These are phyloP conservation scores for Chloroceryle inda DNA, from an alignment of 2,797 vertebrate species.

Conservation along the genomic window DNA sequence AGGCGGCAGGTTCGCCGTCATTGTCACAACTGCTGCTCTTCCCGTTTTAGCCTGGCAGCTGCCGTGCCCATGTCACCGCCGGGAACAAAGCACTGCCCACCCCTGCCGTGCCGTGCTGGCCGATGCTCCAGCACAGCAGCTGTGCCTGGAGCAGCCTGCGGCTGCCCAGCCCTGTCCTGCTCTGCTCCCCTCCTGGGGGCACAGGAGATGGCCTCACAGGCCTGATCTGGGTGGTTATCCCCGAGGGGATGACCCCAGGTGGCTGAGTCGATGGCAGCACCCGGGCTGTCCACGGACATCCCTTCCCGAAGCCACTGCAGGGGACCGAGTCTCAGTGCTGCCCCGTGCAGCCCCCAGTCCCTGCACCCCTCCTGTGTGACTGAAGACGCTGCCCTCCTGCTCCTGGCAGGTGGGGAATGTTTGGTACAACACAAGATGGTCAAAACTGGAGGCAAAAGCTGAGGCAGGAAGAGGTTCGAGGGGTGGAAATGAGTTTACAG, in stretches of 20 bases:
- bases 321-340: background rate
- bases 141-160: background rate
- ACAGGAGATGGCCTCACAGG: accelerated
- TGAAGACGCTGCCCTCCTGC: accelerated
- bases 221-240: background rate
- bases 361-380: background rate
- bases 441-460: background rate
- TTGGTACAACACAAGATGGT: background rate
- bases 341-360: background rate
- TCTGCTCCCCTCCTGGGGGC: accelerated
- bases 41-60: constrained; percentile 64
- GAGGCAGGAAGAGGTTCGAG: accelerated
- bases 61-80: background rate
- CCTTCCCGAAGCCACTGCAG: background rate
- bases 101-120: background rate
- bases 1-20: background rate
- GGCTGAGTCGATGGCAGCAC: background rate
- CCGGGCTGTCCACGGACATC: accelerated
- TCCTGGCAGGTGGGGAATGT: background rate
- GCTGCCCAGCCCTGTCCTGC: background rate
- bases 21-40: constrained; percentile 1
- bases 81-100: background rate
- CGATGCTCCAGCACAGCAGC: accelerated
- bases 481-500: background rate
- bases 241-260: accelerated